phyloP scores from a whole-genome alignment of 2,888 invertebrate species.

The Seira ritae region DNA sequence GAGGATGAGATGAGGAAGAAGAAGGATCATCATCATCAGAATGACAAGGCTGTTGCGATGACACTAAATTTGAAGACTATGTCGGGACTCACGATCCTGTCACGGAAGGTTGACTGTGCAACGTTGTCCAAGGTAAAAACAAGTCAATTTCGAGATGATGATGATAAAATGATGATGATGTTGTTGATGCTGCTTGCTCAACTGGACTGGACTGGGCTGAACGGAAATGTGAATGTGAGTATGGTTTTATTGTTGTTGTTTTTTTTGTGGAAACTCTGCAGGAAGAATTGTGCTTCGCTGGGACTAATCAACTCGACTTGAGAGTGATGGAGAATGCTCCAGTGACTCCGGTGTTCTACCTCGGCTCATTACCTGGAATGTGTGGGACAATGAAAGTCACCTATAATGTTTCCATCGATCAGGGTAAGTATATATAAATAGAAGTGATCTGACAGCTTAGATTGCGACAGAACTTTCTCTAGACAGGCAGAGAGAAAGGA shows the following conservation, averaged over 20 bases:
- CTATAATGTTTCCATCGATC: slow-evolving; percentile 51
- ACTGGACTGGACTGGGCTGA: no score
- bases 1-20: slow-evolving; percentile 27
- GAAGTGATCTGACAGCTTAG: no score
- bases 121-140: slow-evolving; percentile 42
- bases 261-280: slow-evolving; percentile 23
- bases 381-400: slow-evolving; percentile 58
- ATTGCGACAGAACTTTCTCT: no score
- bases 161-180: background rate
- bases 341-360: slow-evolving; percentile 14
- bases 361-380: slow-evolving; percentile 51
- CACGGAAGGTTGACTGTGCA: slow-evolving; percentile 20
- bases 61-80: slow-evolving; percentile 42
- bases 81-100: slow-evolving; percentile 10
- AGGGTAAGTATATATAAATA: slow-evolving; percentile 61
- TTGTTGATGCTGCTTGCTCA: no score
- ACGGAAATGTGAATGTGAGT: background rate
- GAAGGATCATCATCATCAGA: background rate
- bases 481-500: no score
- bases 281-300: slow-evolving; percentile 69
- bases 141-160: background rate
- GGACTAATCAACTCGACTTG: slow-evolving; percentile 49
- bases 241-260: background rate
- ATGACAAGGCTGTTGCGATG: slow-evolving; percentile 43
- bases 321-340: slow-evolving; percentile 70